These are phyloP conservation scores for Saccostrea glomerata DNA, from an alignment of 1,140 invertebrate species.

Conservation along the genomic window DNA sequence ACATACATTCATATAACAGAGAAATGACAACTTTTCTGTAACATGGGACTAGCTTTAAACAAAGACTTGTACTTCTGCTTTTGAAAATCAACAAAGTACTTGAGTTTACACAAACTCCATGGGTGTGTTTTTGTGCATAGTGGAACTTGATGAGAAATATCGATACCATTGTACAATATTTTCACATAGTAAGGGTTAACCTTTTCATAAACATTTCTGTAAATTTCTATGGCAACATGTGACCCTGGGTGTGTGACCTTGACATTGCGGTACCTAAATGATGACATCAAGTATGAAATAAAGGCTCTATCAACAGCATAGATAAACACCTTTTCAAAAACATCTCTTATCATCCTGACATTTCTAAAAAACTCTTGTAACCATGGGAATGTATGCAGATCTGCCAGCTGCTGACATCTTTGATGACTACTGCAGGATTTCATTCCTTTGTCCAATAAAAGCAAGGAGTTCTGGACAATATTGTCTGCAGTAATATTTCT, in stretches of 20 bases:
- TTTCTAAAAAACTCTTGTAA: neutral
- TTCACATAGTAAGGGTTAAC: conserved; percentile 14
- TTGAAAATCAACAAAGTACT: conserved; percentile 35
- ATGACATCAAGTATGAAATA: conserved; percentile 16
- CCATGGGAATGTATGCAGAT: conserved; percentile 19
- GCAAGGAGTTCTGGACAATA: neutral
- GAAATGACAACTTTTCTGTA: conserved; percentile 12
- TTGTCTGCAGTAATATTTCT: neutral
- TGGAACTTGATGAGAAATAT: conserved; percentile 17
- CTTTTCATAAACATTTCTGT: neutral
- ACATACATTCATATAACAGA: neutral
- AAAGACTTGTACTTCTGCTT: conserved; percentile 9
- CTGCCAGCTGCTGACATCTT: neutral
- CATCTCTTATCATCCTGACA: neutral
- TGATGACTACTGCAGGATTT: neutral
- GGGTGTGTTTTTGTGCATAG: neutral
- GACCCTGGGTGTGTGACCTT: conserved; percentile 27
- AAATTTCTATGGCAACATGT: neutral
- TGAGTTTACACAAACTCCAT: conserved; percentile 31
- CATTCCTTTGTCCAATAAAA: conserved; percentile 20
- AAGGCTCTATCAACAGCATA: neutral
- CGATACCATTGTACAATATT: conserved; percentile 19
- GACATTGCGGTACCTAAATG: conserved; percentile 19
- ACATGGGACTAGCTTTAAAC: neutral
- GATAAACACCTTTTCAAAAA: conserved; percentile 15